Conservation (phyloP, 2,888 invertebrate genomes). For the Tuta absoluta region DNA sequence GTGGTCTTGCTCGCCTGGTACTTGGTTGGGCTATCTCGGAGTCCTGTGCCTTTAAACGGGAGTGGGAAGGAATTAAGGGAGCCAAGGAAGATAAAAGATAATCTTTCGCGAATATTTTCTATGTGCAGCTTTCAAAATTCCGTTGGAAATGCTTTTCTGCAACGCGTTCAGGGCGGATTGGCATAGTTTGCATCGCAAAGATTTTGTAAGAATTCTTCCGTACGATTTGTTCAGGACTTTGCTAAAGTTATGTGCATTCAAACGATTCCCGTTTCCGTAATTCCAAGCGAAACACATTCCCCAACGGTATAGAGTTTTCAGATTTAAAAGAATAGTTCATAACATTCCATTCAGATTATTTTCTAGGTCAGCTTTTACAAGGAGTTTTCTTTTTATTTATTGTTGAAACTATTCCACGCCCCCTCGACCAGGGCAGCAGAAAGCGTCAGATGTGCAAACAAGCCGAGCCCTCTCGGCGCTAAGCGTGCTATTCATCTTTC, state of each 20-base stretch:
- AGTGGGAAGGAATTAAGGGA: not conserved
- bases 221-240: conserved; percentile 6
- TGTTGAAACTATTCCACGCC: conserved; percentile 18
- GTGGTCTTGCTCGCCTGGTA: conserved; percentile 30
- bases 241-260: conserved; percentile 10
- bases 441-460: conserved; percentile 45
- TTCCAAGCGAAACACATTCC: conserved; percentile 5
- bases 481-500: conserved; percentile 49
- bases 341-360: conserved; percentile 1
- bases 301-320: conserved; percentile 1
- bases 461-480: conserved; percentile 37
- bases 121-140: no score
- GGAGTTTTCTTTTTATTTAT: not conserved
- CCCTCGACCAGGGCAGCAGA: conserved; percentile 11
- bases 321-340: conserved; percentile 6
- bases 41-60: conserved; percentile 9
- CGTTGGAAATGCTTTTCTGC: not conserved
- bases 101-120: not conserved
- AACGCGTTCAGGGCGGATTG: not conserved
- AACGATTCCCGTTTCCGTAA: conserved; percentile 1
- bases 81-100: not conserved
- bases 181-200: conserved; percentile 7
- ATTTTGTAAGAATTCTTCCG: conserved; percentile 3
- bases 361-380: conserved; percentile 4
- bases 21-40: conserved; percentile 9